Evolutionary conservation across 2,113 vertebrate species (phyloP), one percentile per base, ranked within the genome.

Genomic region (Syngnathus floridae): DNA sequence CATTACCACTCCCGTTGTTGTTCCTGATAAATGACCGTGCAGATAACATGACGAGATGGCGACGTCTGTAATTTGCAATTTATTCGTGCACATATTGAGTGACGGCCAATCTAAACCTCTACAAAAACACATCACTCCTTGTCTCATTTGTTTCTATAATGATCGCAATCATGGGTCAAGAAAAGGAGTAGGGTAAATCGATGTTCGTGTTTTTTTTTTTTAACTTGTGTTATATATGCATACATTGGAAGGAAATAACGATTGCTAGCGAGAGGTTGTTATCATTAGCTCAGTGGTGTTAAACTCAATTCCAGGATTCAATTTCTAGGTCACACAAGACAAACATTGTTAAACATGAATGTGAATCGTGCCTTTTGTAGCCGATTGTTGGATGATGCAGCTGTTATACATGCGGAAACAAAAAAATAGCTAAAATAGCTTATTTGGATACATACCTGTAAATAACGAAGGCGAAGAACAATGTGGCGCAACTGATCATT

Each of bases 11-110:
- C 19, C 16, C n/a, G 3, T 38, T 40, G 31, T 46, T n/a, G 17
- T 61, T 26, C 45, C 37, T 62, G 22, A 46, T 11, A 16, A 11
- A 45, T 65, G 59, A 11, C 26, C 66, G 48, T 64, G 59, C 43
- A n/a, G 12, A 22, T 69, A 48, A 51, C 38, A 52, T 3, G 26
- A 7, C 66, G 52, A 22, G 16, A 51, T 66, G 16, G 12, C 7
- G 22, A 51, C 63, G 9, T 19, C 48, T 49, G 48, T n/a, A 49
- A 49, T 9, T 12, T 46, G 51, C n/a, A 54, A 11, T 17, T 54
- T 21, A 58, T 58, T 58, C 31, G 17, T 35, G 26, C 26, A 35
- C 54, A 35, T 58, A 37, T 7, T 37, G 56, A 37, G 8, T 37
- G 35, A 19, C 19, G 11, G 51, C 51, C 51, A 12, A 37, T 35